Evolutionary conservation across 2,888 invertebrate species (phyloP), one percentile per base, ranked within the genome.

Genomic region (Pollenia amentaria): DNA sequence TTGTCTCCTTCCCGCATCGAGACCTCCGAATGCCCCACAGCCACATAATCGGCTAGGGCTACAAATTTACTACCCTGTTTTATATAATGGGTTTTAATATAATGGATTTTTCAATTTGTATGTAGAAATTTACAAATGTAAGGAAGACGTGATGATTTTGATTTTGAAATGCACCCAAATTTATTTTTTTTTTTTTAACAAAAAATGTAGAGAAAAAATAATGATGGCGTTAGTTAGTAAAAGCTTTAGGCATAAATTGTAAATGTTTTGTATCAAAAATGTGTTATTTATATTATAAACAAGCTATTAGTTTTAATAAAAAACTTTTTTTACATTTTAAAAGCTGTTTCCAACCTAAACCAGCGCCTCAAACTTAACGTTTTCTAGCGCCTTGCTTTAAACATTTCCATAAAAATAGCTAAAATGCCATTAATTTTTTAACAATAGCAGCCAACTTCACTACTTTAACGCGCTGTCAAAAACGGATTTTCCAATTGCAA

Each of bases 11-110:
- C 98, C 85, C 96, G 95, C 94, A 98, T 96, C 88, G 97, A 97
- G 89, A 98, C 97, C 94, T 98, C 98, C 89, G 97, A 97, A 89
- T 96, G 96, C 89, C 98, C 98, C 94, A 97, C 96, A 87, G 98
- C 97, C 92, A 96, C 96, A 95, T 98, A 98, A 95, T 98, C 98
- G 87, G 98, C 98, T 91, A 98, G 95, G 89, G 97, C 98, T 92
- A 97, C 94, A 94, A 97, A 97, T 93, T 96, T 95, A 92, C 96
- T 96, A 92, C 96, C 96, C 96, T 95, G 21, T 18, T 48, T 6
- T 57, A 21, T 67, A 42, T 46, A 14, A 21, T 46, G 42, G 48
- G 51, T 21, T 76, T 51, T 48, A 40, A n/a, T 21, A 42, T 64
- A 53, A 64, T 64, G n/a, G 10, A 62, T 38, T 57, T 53, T 48